Evolutionary conservation across 1,140 invertebrate genomes (phyloP).

Genomic region (Drosophila ercepeae): DNA sequence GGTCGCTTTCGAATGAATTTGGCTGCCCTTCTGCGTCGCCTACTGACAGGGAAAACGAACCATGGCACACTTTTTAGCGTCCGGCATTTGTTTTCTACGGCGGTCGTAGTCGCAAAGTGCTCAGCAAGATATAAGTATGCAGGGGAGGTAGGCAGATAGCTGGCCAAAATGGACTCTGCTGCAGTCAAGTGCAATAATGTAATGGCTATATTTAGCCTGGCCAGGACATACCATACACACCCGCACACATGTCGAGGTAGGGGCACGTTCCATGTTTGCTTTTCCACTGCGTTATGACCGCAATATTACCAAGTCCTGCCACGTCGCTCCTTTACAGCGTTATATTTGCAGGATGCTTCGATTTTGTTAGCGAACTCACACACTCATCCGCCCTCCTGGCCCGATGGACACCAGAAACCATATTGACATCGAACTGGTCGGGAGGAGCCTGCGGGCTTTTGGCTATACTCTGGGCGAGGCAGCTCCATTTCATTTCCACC

Average conservation of each 20-base stretch:
- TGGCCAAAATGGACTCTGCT: conserved; percentile 58
- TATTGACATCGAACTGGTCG: conserved; percentile 49
- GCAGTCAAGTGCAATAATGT: conserved; percentile 77
- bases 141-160: background rate
- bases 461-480: conserved; percentile 3
- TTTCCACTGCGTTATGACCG: conserved; percentile 44
- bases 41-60: conserved; percentile 16
- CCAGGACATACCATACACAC: conserved; percentile 5
- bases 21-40: background rate
- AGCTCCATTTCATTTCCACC: conserved; percentile 59
- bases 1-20: conserved; percentile 10
- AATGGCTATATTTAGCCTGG: conserved; percentile 64
- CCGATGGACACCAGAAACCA: conserved; percentile 21
- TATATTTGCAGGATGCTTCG: conserved; percentile 57
- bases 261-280: conserved; percentile 37
- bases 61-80: conserved; percentile 51
- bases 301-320: conserved; percentile 52
- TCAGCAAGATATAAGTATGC: conserved; percentile 26
- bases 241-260: background rate
- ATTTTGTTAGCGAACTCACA: conserved; percentile 29
- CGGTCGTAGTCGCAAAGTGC: conserved; percentile 55
- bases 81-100: conserved; percentile 47
- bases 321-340: conserved; percentile 39
- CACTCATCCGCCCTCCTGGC: background rate
- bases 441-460: conserved; percentile 9